These are phyloP conservation scores for Hydrozoanthus gracilis DNA, from an alignment of 92 coral and sea anemone species.

Conservation along the genomic window DNA sequence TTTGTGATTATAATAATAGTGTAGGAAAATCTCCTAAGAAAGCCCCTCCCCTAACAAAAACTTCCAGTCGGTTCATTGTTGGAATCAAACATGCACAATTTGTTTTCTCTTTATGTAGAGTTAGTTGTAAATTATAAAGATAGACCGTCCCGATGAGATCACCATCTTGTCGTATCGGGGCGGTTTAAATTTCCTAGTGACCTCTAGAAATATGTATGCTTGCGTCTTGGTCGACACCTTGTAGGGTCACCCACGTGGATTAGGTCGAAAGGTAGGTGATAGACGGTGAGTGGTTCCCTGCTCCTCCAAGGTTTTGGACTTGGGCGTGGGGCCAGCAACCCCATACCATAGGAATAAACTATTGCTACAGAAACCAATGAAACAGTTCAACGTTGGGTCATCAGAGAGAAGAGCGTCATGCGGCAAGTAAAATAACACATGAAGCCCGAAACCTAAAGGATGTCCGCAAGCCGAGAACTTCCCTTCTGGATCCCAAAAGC, in stretches of 20 bases:
- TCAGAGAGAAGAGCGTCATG: slow-evolving; percentile 11
- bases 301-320: background rate
- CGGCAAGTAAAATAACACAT: background rate
- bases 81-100: no score
- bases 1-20: no score
- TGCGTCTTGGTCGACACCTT: background rate
- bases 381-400: slow-evolving; percentile 16
- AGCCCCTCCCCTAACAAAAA: no score
- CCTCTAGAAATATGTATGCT: slow-evolving; percentile 1
- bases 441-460: slow-evolving; percentile 19
- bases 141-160: background rate
- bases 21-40: no score
- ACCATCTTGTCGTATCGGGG: slow-evolving; percentile 1
- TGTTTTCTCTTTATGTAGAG: no score
- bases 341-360: background rate
- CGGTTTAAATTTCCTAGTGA: background rate
- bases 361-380: background rate
- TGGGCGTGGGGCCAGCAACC: slow-evolving; percentile 10
- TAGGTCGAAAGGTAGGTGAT: slow-evolving; percentile 2
- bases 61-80: no score
- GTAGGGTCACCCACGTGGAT: slow-evolving; percentile 15
- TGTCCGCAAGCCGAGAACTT: no score
- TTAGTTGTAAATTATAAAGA: no score
- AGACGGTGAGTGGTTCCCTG: background rate
- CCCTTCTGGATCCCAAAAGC: no score